A percentile compares a stretch with the other conserved stretches of the same genome.
Evolutionary conservation across 1,140 invertebrate species (phyloP).

Genomic region (Lucilia cuprina): DNA sequence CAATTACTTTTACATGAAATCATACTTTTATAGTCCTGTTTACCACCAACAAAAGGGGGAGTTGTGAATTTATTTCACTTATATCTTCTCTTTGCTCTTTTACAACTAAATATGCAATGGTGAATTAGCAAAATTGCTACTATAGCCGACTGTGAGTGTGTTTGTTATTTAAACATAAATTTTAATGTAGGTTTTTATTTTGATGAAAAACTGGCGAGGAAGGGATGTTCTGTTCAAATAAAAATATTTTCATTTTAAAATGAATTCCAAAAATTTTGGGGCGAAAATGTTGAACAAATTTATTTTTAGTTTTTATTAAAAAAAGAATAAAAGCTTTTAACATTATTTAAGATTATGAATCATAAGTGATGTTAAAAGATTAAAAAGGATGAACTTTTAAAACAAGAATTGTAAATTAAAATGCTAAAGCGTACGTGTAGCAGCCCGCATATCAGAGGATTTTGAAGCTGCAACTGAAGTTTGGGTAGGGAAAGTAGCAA

Average conservation of each 20-base stretch:
- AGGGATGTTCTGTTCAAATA: not conserved
- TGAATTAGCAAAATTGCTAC: slow-evolving; percentile 29
- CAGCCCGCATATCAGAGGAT: too few species aligned
- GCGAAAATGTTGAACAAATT: not conserved
- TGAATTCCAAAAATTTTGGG: not conserved
- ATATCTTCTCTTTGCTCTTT: not conserved
- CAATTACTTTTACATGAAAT: too few species aligned
- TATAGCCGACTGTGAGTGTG: not conserved
- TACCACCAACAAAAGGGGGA: too few species aligned
- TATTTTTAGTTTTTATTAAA: not conserved
- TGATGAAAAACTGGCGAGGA: not conserved
- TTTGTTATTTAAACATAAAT: not conserved
- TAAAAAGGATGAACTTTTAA: not conserved
- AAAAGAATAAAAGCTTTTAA: not conserved
- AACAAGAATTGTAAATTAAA: not conserved
- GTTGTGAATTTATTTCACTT: too few species aligned
- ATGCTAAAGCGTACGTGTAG: too few species aligned
- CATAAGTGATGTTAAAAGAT: not conserved
- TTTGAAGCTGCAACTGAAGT: too few species aligned
- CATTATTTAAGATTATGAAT: not conserved
- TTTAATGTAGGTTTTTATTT: not conserved
- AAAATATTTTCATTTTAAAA: not conserved
- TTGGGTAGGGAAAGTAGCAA: too few species aligned
- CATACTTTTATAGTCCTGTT: too few species aligned
- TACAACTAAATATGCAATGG: not conserved